phyloP scores from a whole-genome alignment of 2,113 vertebrate genomes.

The Hoplias malabaricus region DNA sequence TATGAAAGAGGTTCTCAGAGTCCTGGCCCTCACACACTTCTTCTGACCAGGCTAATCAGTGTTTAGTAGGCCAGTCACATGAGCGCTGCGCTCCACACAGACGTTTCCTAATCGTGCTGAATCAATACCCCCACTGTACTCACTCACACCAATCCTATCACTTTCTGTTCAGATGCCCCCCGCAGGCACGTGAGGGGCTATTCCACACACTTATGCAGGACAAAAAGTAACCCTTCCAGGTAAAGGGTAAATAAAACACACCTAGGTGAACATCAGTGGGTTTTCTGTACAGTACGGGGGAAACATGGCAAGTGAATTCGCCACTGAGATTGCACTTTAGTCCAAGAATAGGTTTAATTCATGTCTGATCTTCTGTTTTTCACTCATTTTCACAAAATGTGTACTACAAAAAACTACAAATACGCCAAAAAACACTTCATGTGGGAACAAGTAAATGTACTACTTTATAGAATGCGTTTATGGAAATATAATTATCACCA shows the following conservation, averaged over 20 bases:
- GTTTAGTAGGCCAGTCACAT: slow-evolving; percentile 53
- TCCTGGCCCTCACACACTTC: slow-evolving; percentile 32
- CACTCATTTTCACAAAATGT: too few relatives aligned
- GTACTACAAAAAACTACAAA: too few relatives aligned
- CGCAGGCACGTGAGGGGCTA: slow-evolving; percentile 25
- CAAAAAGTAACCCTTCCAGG: slow-evolving; percentile 15
- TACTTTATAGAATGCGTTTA: too few relatives aligned
- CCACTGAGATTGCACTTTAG: too few relatives aligned
- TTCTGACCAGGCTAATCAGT: slow-evolving; percentile 18
- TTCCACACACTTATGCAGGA: background rate
- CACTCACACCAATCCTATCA: slow-evolving; percentile 34
- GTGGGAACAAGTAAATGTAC: too few relatives aligned
- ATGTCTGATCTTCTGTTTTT: too few relatives aligned
- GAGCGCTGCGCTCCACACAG: slow-evolving; percentile 30
- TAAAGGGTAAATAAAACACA: slow-evolving; percentile 8
- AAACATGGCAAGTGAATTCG: too few relatives aligned
- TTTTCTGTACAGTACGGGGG: too few relatives aligned
- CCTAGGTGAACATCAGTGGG: too few relatives aligned
- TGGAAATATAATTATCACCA: too few relatives aligned
- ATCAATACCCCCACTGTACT: slow-evolving; percentile 55
- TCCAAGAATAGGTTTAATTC: too few relatives aligned
- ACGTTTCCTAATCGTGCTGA: slow-evolving; percentile 45
- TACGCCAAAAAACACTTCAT: too few relatives aligned
- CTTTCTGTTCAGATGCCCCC: slow-evolving; percentile 38
- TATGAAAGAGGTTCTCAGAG: slow-evolving; percentile 50